These are phyloP conservation scores for Papilio protenor DNA, from an alignment of 2,888 invertebrate species.

Conservation along the genomic window DNA sequence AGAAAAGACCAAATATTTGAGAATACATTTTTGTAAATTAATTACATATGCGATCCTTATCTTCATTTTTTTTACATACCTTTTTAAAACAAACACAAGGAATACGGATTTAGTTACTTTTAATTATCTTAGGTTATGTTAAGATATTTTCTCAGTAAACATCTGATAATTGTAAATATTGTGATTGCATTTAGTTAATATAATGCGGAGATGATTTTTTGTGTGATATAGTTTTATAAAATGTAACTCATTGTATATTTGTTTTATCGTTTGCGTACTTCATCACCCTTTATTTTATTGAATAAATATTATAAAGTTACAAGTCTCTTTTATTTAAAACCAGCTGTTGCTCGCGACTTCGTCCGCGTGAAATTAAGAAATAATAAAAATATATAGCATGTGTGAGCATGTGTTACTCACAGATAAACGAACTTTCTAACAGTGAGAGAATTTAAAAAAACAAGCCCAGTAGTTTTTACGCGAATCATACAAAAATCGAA, in stretches of 20 bases:
- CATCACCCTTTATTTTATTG: constrained; percentile 26
- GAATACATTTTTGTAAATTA: no score
- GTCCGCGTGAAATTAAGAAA: no score
- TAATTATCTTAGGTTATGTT: not conserved
- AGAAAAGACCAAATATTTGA: no score
- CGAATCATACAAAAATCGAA: no score
- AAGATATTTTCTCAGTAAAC: not conserved
- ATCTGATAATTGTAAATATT: constrained; percentile 18
- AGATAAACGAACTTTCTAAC: no score
- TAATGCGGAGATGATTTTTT: constrained; percentile 16
- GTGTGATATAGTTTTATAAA: constrained; percentile 48
- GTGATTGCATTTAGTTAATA: constrained; percentile 41
- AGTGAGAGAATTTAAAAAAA: no score
- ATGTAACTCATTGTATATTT: constrained; percentile 45
- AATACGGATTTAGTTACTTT: not conserved
- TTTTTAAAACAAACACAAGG: not conserved
- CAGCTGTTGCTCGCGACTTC: no score
- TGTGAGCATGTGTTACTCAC: not conserved
- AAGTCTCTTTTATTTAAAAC: not conserved
- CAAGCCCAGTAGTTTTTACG: no score
- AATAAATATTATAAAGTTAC: constrained; percentile 30
- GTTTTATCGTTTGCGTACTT: constrained; percentile 6
- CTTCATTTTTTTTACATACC: not conserved
- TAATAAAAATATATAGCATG: no score
- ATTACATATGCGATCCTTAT: no score